Evolutionary conservation across 1,140 invertebrate species (phyloP).

Genomic region (Nixonia krombeini): DNA sequence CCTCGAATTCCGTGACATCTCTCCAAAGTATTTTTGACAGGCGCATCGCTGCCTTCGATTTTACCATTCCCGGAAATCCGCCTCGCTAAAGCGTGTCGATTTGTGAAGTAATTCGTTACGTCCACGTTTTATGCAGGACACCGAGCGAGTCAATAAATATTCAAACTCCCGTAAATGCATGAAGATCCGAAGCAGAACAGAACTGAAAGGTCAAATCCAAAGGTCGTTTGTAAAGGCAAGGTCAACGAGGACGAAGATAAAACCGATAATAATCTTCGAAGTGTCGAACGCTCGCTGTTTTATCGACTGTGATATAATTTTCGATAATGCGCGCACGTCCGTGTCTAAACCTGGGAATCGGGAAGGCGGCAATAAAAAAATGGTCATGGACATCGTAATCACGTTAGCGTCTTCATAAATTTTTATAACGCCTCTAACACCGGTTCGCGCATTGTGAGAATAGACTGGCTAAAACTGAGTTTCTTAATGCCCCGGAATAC

Average conservation of each 20-base stretch:
- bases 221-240: too few species aligned
- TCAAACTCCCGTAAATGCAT: too few species aligned
- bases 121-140: too few species aligned
- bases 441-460: constrained; percentile 36
- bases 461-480: constrained; percentile 12
- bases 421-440: constrained; percentile 61
- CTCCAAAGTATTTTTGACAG: background rate
- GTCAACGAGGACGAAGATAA: too few species aligned
- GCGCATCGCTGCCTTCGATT: background rate
- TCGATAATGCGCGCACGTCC: too few species aligned
- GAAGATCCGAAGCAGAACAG: too few species aligned
- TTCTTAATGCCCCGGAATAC: constrained; percentile 11
- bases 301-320: too few species aligned
- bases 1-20: background rate
- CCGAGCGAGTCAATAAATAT: too few species aligned
- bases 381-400: constrained; percentile 55
- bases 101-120: too few species aligned
- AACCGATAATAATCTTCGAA: too few species aligned
- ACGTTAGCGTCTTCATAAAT: constrained; percentile 62
- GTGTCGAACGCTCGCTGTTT: too few species aligned
- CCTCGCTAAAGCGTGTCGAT: background rate
- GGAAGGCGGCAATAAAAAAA: constrained; percentile 10
- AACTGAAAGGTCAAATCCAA: too few species aligned
- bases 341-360: background rate
- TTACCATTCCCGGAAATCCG: background rate